A percentile compares a stretch with the other conserved stretches of the same genome.
These are phyloP conservation scores for Halictus quadricinctus DNA, from an alignment of 2,888 invertebrate genomes.

Conservation along the genomic window DNA sequence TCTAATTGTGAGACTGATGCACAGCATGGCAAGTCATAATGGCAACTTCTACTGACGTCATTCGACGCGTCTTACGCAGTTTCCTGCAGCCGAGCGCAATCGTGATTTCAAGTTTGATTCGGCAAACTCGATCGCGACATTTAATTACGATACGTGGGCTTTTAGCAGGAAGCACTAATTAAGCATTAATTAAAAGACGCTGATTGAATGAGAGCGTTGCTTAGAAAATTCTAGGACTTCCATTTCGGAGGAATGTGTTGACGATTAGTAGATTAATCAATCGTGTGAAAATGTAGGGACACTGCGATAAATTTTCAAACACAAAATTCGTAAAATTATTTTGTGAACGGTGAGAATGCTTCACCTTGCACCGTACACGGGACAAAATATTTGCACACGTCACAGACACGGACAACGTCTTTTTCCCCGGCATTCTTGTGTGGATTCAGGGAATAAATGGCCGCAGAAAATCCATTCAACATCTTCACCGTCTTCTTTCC, in stretches of 20 bases:
- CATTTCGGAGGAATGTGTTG: not conserved
- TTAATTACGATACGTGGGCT: not conserved
- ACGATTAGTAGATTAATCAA: not conserved
- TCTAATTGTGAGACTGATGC: conserved; percentile 9
- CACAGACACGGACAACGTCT: not conserved
- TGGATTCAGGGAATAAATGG: not conserved
- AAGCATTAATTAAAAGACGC: not conserved
- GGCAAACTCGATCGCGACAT: not conserved
- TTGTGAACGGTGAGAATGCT: not conserved
- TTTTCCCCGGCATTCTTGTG: not conserved
- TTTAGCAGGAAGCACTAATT: not conserved
- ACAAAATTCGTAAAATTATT: not conserved
- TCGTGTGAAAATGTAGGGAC: not conserved
- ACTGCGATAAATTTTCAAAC: not conserved
- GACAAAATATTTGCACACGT: not conserved
- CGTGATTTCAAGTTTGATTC: conserved; percentile 2
- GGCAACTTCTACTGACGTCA: conserved; percentile 12
- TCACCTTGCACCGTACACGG: not conserved
- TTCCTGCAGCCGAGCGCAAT: conserved; percentile 10
- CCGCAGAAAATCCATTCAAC: not conserved
- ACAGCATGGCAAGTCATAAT: not conserved
- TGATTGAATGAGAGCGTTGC: not conserved
- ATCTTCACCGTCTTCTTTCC: not conserved
- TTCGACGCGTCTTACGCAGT: not conserved
- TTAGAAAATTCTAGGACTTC: not conserved